Base-by-base conservation (phyloP, 1,140 invertebrate species). In the Agraylea sexmaculata region DNA sequence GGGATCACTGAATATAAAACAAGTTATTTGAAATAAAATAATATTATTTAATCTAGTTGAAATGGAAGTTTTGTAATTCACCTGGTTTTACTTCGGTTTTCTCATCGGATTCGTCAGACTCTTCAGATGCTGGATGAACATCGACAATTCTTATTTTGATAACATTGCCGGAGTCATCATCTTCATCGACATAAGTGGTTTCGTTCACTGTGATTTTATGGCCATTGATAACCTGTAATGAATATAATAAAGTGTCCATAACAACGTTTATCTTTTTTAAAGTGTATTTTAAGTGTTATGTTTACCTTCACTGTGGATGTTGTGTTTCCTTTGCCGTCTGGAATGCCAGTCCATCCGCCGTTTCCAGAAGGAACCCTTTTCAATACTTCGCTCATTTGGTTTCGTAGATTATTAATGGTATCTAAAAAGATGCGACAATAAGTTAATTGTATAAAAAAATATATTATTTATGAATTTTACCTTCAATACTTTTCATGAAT, bases 141-240 rank as follows among this genome's bases (percentile, higher is more conserved):
- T 73, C 66, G 18, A 75, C 60, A 11, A 68, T 54, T 12, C 66
- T 60, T 3, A 74, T 54, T 47, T 68, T 66, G 50, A 69, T 64
- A 35, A 67, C 45, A 1, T 62, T 52, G 11, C 59, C 59, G 13
- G 51, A 48, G 23, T 60, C 51, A 11, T 64, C 62, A 36, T 64
- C 57, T 12, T 62, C 59, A 15, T 63, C 54, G 13, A 52, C 47
- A 51, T 66, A 73, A 8, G 63, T 64, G 0, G 73, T 74, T 47
- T 74, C 67, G 45, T 75, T 75, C 29, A 73, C 60, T 13, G 69
- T 70, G 7, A 75, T 68, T 22, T 67, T 60, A 49, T 73, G 69
- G 18, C 70, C 69, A 30, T 71, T 57, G 45, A 74, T 69, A 6
- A 72, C 39, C 72, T 75, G 47, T 4, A 51, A 53, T n/a, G n/a